These are phyloP conservation scores for Strigamia maritima DNA, from an alignment of 2,888 invertebrate genomes.

Conservation along the genomic window DNA sequence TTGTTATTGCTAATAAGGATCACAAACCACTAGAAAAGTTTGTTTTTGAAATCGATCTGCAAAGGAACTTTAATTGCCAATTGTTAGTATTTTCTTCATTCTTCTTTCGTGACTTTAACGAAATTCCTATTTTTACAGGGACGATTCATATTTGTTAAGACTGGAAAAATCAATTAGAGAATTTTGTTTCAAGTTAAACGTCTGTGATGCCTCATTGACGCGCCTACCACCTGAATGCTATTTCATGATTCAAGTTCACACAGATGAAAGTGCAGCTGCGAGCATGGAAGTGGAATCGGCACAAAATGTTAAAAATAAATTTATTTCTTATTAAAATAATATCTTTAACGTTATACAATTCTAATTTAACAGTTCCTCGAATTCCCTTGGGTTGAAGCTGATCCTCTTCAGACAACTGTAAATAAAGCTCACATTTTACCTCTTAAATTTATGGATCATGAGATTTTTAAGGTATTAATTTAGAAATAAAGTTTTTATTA, in stretches of 20 bases:
- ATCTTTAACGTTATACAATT: neutral
- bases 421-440: constrained; percentile 26
- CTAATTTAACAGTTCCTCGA: neutral
- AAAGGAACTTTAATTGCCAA: neutral
- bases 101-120: neutral
- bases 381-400: constrained; percentile 37
- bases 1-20: constrained; percentile 1
- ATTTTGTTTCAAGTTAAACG: constrained; percentile 21
- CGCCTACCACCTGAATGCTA: constrained; percentile 1
- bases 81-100: neutral
- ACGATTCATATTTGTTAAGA: neutral
- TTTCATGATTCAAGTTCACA: constrained; percentile 36
- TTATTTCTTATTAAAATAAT: neutral
- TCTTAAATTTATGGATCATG: constrained; percentile 35
- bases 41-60: constrained; percentile 26
- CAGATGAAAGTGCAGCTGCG: constrained; percentile 31
- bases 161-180: constrained; percentile 1
- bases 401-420: neutral
- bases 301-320: neutral
- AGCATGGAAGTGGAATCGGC: constrained; percentile 23
- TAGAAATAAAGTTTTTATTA: neutral
- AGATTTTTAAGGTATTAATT: constrained; percentile 24
- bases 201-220: neutral
- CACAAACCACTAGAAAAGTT: constrained; percentile 36
- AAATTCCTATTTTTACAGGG: constrained; percentile 7